These are phyloP conservation scores for Meriones unguiculatus DNA, from an alignment of 2,113 vertebrate species.

Conservation along the genomic window DNA sequence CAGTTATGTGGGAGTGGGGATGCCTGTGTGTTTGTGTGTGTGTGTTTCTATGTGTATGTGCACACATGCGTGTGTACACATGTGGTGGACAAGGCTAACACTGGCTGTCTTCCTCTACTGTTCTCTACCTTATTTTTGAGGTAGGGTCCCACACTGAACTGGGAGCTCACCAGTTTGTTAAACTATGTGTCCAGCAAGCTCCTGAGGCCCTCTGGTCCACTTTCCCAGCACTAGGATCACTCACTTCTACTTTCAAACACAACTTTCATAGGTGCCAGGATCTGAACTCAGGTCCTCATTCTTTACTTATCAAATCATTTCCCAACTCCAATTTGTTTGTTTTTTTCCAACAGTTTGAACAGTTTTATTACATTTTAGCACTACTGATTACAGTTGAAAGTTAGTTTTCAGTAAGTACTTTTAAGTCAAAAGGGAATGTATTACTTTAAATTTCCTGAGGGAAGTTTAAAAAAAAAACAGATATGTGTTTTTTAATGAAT, in stretches of 20 bases:
- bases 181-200: not conserved
- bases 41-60: not conserved
- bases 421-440: conserved; percentile 25
- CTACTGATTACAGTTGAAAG: not conserved
- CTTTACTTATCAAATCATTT: not conserved
- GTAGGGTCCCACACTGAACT: no score
- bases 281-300: not conserved
- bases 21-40: no score
- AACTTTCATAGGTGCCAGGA: not conserved
- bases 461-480: not conserved
- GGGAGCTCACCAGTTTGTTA: not conserved
- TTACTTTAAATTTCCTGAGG: conserved; percentile 3
- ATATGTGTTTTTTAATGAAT: not conserved
- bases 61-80: not conserved
- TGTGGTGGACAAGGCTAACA: not conserved
- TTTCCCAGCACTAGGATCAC: no score
- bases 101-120: no score
- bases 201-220: not conserved
- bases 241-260: not conserved
- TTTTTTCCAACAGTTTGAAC: not conserved
- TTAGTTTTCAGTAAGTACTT: conserved; percentile 28
- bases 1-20: not conserved
- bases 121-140: not conserved
- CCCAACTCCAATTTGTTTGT: not conserved
- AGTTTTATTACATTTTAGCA: not conserved